Evolutionary conservation across 2,113 vertebrate species (phyloP), one percentile per base, ranked within the genome.

Genomic region (Spea multiplicata): DNA sequence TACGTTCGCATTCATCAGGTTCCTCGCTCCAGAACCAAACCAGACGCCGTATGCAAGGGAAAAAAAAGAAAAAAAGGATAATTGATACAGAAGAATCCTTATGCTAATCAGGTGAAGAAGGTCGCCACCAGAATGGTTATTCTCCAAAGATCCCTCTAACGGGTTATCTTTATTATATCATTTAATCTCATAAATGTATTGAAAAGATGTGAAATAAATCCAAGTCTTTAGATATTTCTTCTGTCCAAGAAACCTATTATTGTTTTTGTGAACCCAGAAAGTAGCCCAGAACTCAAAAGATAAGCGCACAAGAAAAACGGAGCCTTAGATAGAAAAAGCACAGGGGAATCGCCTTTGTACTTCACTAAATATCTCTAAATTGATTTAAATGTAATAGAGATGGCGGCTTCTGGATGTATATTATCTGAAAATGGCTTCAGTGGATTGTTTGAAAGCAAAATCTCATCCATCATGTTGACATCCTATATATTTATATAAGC

Each of bases 391-490:
- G 30, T 30, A 74, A 49, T 12, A 53, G 44, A 10, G 61, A 52
- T 6, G 73, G 52, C 52, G 48, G 9, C 61, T 6, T 45, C 30
- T 67, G 49, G 64, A 67, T 46, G 52, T 14, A 7, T 10, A 49
- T 55, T 66, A 45, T 78, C 76, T 44, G 30, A 5, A 65, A 30
- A 17, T 4, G 46, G 9, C 67, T 49, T 3, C 48, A 50, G 8
- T 7, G 49, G 53, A 9, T n/a, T 44, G 12, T 7, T 3, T 4
- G 44, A 9, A 73, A 57, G 50, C 5, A 57, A n/a, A 70, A 69
- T 62, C 5, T 17, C 69, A 78, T 73, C 49, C 76, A 78, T 78
- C 76, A 72, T 72, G 55, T 8, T 4, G 76, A 72, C 76, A 72
- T 50, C 8, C 57, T 78, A 78, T 78, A 78, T 72, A 71, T 72